Evolutionary conservation across 1,140 invertebrate species (phyloP).

Genomic region (Augochlora pura): DNA sequence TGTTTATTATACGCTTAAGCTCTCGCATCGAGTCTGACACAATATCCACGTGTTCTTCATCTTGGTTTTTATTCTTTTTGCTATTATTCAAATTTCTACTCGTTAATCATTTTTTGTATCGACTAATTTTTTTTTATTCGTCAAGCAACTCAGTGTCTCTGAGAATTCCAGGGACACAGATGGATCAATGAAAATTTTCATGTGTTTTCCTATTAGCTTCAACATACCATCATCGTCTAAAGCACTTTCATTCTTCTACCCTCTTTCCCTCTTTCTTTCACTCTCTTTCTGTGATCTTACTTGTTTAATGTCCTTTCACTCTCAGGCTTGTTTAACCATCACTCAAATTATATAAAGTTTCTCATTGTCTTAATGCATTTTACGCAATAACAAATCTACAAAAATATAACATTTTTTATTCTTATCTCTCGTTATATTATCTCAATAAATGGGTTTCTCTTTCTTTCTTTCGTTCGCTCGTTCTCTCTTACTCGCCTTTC

Average conservation of each 20-base stretch:
- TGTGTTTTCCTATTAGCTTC: constrained; percentile 1
- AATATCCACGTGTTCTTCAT: constrained; percentile 3
- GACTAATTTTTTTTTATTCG: constrained; percentile 1
- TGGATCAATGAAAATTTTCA: constrained; percentile 44
- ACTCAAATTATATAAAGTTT: constrained; percentile 74
- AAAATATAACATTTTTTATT: constrained; percentile 80
- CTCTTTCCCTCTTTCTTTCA: constrained; percentile 21
- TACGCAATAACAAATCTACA: constrained; percentile 81
- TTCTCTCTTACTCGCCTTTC: constrained; percentile 47
- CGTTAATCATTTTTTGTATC: background rate
- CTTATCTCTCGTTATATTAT: constrained; percentile 74
- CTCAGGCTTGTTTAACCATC: constrained; percentile 58
- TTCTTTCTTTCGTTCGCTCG: constrained; percentile 39
- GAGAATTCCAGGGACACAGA: constrained; percentile 57
- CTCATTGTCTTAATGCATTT: constrained; percentile 78
- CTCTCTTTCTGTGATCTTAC: constrained; percentile 11
- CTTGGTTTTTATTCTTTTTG: constrained; percentile 4
- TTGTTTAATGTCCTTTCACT: constrained; percentile 4
- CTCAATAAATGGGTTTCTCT: constrained; percentile 70
- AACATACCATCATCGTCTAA: constrained; percentile 60
- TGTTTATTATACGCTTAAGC: constrained; percentile 48
- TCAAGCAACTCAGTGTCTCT: constrained; percentile 40
- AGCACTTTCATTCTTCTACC: constrained; percentile 58
- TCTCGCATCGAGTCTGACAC: constrained; percentile 56
- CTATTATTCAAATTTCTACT: constrained; percentile 24